These are phyloP conservation scores for Podarcis cretensis DNA, from an alignment of 2,113 vertebrate genomes.

Conservation along the genomic window DNA sequence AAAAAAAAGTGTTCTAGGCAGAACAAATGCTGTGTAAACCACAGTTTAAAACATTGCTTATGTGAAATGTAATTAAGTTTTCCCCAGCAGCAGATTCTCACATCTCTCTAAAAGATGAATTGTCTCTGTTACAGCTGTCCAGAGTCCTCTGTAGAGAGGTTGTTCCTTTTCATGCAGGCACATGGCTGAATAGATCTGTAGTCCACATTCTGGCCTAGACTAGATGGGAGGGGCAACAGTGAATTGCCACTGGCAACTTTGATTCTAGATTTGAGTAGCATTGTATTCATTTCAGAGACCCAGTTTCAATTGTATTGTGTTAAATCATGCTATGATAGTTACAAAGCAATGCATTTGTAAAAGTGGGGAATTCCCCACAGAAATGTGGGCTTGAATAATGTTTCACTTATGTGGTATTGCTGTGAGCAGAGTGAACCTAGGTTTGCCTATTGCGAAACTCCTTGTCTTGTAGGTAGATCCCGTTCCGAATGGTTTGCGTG, in stretches of 20 bases:
- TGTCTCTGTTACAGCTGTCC: neutral
- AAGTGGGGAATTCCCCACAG: neutral
- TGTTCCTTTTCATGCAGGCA: neutral
- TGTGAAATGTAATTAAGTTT: neutral
- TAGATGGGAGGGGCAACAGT: too few relatives aligned
- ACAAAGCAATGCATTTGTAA: neutral
- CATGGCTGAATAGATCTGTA: neutral
- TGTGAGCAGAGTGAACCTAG: neutral
- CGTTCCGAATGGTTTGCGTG: conserved; percentile 90
- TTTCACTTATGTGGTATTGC: too few relatives aligned
- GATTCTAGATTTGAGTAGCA: neutral
- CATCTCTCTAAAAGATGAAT: too few relatives aligned
- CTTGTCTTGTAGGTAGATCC: conserved; percentile 84
- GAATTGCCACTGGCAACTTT: neutral
- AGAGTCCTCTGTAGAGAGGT: neutral
- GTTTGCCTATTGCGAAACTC: accelerated
- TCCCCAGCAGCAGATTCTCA: too few relatives aligned
- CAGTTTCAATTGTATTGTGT: neutral
- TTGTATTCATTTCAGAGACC: neutral
- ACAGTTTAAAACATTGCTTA: neutral
- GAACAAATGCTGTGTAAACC: neutral
- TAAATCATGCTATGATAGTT: neutral
- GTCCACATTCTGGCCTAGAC: too few relatives aligned
- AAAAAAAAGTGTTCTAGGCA: neutral
- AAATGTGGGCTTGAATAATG: neutral